Percentiles rank a stretch among this genome's conserved stretches.
phyloP scores from a whole-genome alignment of 2,888 invertebrate species.

The Drosophila dives region DNA sequence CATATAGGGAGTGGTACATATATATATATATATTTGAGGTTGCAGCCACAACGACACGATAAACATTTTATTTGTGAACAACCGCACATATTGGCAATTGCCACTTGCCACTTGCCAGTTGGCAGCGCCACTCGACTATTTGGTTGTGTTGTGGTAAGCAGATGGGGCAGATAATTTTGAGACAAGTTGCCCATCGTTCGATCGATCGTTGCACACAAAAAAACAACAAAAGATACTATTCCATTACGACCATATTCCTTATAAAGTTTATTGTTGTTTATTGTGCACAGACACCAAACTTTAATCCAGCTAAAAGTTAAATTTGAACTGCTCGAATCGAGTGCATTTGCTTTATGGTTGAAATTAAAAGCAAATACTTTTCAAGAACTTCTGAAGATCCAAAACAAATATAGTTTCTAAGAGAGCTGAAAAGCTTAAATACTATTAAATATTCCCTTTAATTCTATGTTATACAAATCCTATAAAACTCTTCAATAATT shows the following conservation, averaged over 20 bases:
- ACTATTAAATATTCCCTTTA: neutral
- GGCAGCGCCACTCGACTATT: neutral
- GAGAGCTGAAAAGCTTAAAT: neutral
- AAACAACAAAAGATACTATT: slow-evolving; percentile 8
- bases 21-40: slow-evolving; percentile 16
- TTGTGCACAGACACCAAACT: slow-evolving; percentile 32
- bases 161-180: slow-evolving; percentile 46
- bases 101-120: slow-evolving; percentile 7
- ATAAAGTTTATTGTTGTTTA: slow-evolving; percentile 60
- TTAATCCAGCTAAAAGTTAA: slow-evolving; percentile 21
- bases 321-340: slow-evolving; percentile 14
- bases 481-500: neutral
- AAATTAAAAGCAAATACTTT: slow-evolving; percentile 40
- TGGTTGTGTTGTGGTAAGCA: slow-evolving; percentile 44
- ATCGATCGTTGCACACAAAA: slow-evolving; percentile 29
- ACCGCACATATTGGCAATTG: slow-evolving; percentile 32
- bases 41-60: slow-evolving; percentile 57
- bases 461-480: neutral
- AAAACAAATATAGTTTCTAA: neutral
- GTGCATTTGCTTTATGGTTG: slow-evolving; percentile 32
- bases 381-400: slow-evolving; percentile 8
- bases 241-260: neutral
- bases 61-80: slow-evolving; percentile 63
- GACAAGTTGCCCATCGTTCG: slow-evolving; percentile 46
- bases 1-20: neutral